Conservation (phyloP, 2,888 invertebrate species). For the Clivina fossor region DNA sequence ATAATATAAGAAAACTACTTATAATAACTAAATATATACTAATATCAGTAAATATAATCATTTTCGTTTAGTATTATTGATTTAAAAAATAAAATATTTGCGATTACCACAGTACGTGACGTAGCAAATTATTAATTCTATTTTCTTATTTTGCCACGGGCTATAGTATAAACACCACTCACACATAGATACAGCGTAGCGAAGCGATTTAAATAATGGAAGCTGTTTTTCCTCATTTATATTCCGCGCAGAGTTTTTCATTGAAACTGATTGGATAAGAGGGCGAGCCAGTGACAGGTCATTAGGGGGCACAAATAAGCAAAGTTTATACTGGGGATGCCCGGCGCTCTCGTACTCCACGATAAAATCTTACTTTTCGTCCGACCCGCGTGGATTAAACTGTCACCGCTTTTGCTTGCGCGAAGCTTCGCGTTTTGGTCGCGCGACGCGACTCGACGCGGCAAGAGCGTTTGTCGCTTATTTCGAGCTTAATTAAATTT, state of each 20-base stretch:
- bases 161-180: no score
- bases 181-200: no score
- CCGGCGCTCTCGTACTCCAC: neutral
- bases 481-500: slow-evolving; percentile 29
- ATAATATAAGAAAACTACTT: no score
- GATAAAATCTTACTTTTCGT: slow-evolving; percentile 28
- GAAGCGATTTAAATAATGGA: slow-evolving; percentile 42
- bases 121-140: slow-evolving; percentile 40
- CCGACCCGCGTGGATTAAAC: slow-evolving; percentile 23
- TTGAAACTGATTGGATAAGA: slow-evolving; percentile 43
- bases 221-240: slow-evolving; percentile 40
- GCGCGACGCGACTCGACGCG: no score
- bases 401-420: slow-evolving; percentile 16
- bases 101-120: slow-evolving; percentile 26
- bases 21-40: no score
- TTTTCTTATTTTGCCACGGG: slow-evolving; percentile 40
- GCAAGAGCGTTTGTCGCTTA: neutral
- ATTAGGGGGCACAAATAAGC: slow-evolving; percentile 42
- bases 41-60: no score
- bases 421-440: slow-evolving; percentile 6
- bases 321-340: slow-evolving; percentile 37
- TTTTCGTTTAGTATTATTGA: no score
- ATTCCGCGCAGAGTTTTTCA: slow-evolving; percentile 42
- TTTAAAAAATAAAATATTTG: no score
- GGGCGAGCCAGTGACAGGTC: slow-evolving; percentile 41